These are phyloP conservation scores for Macquaria ambigua DNA, from an alignment of 2,113 vertebrate genomes.

Conservation along the genomic window DNA sequence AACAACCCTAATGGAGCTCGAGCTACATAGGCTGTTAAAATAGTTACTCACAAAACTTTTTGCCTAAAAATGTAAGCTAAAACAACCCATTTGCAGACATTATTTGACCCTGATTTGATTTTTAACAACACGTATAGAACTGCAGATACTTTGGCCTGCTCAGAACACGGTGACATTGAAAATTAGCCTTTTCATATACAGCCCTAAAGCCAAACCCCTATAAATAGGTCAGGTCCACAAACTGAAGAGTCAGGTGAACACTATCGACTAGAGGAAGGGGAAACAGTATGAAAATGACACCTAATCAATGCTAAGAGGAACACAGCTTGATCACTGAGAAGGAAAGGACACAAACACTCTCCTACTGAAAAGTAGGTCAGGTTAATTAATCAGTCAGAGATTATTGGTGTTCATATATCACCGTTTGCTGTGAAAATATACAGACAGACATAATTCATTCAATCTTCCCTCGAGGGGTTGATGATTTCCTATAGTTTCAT, in stretches of 20 bases:
- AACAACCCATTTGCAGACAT: slow-evolving; percentile 11
- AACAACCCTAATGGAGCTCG: slow-evolving; percentile 12
- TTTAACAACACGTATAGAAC: slow-evolving; percentile 1
- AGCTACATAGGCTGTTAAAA: slow-evolving; percentile 16
- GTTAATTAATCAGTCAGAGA: slow-evolving; percentile 53
- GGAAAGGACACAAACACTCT: slow-evolving; percentile 39
- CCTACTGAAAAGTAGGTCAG: slow-evolving; percentile 53
- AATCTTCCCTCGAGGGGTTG: neutral
- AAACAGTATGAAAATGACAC: slow-evolving; percentile 67
- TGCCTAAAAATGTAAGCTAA: neutral
- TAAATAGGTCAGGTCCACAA: slow-evolving; percentile 64
- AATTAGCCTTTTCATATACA: slow-evolving; percentile 31
- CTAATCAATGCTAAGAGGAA: slow-evolving; percentile 73
- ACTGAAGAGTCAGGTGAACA: slow-evolving; percentile 61
- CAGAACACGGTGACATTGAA: slow-evolving; percentile 49
- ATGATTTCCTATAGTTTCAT: slow-evolving; percentile 37
- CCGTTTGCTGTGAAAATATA: slow-evolving; percentile 43
- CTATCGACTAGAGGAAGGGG: slow-evolving; percentile 66
- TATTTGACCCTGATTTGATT: slow-evolving; percentile 21
- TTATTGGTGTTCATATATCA: slow-evolving; percentile 57
- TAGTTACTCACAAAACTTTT: slow-evolving; percentile 5
- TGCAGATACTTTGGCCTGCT: slow-evolving; percentile 12
- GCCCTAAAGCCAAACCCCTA: slow-evolving; percentile 34
- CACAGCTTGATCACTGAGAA: slow-evolving; percentile 48
- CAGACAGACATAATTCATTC: slow-evolving; percentile 43